Percentiles rank a stretch among this genome's conserved stretches.
Evolutionary conservation across 2,113 vertebrate genomes (phyloP).

Genomic region (Tragelaphus scriptus): DNA sequence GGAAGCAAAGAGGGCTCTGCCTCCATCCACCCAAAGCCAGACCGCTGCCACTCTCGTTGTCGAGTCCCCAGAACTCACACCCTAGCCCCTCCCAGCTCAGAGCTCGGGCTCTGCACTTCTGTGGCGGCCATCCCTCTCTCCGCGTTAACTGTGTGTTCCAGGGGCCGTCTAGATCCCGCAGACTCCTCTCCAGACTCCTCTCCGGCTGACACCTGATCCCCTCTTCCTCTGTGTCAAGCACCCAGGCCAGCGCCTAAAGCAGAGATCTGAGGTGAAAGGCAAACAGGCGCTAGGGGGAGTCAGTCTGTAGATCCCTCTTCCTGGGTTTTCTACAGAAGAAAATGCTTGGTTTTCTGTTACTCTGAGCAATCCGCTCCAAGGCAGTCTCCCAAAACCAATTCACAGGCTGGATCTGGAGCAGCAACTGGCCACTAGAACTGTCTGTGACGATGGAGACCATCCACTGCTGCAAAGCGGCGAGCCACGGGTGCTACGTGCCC

Average conservation of each 20-base stretch:
- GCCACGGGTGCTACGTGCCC: too few species aligned
- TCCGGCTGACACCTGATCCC: not conserved
- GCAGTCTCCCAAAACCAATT: not conserved
- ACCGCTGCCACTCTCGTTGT: not conserved
- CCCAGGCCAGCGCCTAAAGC: not conserved
- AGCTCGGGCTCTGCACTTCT: not conserved
- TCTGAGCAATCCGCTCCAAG: not conserved
- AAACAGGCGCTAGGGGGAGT: rapidly evolving
- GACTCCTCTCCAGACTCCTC: not conserved
- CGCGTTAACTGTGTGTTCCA: not conserved
- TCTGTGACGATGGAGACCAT: rapidly evolving
- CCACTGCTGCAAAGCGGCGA: not conserved
- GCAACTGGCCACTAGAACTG: rapidly evolving
- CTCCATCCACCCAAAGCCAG: not conserved
- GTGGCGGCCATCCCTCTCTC: not conserved
- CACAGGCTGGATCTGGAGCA: not conserved
- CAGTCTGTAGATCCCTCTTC: not conserved
- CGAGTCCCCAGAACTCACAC: too few species aligned
- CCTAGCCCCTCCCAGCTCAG: not conserved
- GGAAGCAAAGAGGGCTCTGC: not conserved
- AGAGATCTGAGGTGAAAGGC: not conserved
- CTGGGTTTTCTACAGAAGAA: not conserved
- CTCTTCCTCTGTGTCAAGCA: not conserved
- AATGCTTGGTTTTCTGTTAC: not conserved
- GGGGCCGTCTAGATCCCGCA: not conserved